Base-by-base conservation (phyloP, 1,140 invertebrate species). In the Ceratosolen fusciceps region DNA sequence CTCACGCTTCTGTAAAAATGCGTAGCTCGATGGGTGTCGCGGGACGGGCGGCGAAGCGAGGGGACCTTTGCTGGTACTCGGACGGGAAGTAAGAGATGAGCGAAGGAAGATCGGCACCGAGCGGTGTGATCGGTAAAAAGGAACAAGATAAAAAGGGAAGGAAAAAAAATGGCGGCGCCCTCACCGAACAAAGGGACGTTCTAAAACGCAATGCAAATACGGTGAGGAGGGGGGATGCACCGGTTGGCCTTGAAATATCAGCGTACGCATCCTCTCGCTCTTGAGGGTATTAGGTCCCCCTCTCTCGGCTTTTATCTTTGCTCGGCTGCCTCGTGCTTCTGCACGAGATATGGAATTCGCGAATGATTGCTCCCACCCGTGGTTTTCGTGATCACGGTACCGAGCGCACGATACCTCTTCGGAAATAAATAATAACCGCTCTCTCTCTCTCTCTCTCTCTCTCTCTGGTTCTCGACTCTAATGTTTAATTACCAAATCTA, bases 201-300 rank as follows among this genome's bases (percentile, higher is more conserved):
- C 84, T 85, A 83, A 85, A 87, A 85, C 74, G 84, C 82, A 84
- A 85, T 86, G 81, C 77, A 86, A 85, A 84, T 85, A 86, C 68
- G 60, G n/a, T n/a, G 83, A 78, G 31, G 43, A 2, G 70, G 34
- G 21, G 58, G 58, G 26, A 16, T 19, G 47, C 49, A 58, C 79
- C 79, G 80, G 83, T 70, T 82, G 82, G 47, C 83, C 85, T 87
- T 84, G 83, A 81, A 72, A 34, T 24, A 76, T 49, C 60, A 39
- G 58, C 24, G 37, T 49, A 60, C 71, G 39, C 31, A 67, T 29
- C 54, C 34, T 56, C 37, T 24, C 54, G 71, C 71, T 74, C 34
- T 29, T 4, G 65, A 67, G 65, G 65, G 65, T 43, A 67, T 67
- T 24, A 34, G 34, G 29, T 12, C 49, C 4, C 49, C 21, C 49